phyloP scores from a whole-genome alignment of 2,797 vertebrate genomes.

The Naso thynnoides region DNA sequence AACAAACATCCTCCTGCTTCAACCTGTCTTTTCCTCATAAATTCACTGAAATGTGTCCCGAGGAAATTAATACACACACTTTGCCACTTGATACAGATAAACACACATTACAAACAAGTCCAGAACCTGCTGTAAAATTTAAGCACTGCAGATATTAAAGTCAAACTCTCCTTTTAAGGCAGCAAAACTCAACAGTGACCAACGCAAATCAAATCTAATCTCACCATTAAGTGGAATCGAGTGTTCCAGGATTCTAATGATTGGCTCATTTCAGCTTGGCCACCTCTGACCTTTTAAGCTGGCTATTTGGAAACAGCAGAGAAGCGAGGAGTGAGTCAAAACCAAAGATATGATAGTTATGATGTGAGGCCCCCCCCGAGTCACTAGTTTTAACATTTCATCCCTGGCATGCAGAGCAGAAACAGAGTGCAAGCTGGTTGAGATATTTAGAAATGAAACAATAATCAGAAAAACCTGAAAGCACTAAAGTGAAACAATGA shows the following conservation, averaged over 20 bases:
- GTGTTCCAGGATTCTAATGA: conserved; percentile 35
- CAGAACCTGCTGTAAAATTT: conserved; percentile 32
- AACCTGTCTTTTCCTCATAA: conserved; percentile 14
- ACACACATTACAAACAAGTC: conserved; percentile 31
- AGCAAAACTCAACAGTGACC: conserved; percentile 13
- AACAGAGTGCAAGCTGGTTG: conserved; percentile 12
- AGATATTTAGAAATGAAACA: conserved; percentile 32
- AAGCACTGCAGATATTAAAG: conserved; percentile 8
- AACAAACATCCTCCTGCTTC: conserved; percentile 26
- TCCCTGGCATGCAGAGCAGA: conserved; percentile 37
- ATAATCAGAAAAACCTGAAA: conserved; percentile 19
- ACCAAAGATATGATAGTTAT: conserved; percentile 30
- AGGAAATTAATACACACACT: conserved; percentile 6
- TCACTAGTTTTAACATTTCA: conserved; percentile 8
- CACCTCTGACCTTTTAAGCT: conserved; percentile 51
- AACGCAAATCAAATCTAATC: conserved; percentile 50
- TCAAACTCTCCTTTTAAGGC: conserved; percentile 46
- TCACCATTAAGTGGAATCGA: conserved; percentile 32
- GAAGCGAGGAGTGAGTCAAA: not conserved
- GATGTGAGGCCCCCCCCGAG: not conserved
- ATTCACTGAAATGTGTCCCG: conserved; percentile 1
- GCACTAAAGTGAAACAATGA: conserved; percentile 20
- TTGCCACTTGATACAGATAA: conserved; percentile 21
- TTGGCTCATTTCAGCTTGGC: conserved; percentile 44
- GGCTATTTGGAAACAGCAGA: conserved; percentile 35